phyloP scores from a whole-genome alignment of 2,888 invertebrate genomes.

The Campoletis raptor region DNA sequence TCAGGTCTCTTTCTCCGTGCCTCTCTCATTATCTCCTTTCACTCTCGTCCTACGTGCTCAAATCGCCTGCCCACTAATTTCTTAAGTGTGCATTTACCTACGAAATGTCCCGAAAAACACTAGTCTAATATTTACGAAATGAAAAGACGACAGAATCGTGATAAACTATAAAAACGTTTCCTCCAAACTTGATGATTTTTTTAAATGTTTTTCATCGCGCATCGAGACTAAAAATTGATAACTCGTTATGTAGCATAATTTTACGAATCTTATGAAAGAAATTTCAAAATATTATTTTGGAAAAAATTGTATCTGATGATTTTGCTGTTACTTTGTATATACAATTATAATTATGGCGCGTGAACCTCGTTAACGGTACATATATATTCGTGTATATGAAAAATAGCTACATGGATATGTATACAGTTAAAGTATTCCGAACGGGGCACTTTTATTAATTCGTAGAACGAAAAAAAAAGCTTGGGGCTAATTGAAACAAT shows the following conservation, averaged over 20 bases:
- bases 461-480: conserved; percentile 57
- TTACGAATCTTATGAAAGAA: neutral
- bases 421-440: conserved; percentile 1
- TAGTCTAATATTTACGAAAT: neutral
- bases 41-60: neutral
- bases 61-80: conserved; percentile 49
- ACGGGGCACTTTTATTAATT: conserved; percentile 54
- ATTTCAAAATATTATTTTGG: too few species aligned
- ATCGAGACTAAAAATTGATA: neutral
- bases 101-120: neutral
- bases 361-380: too few species aligned
- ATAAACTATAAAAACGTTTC: neutral
- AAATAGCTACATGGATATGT: conserved; percentile 8
- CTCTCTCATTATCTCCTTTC: neutral
- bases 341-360: too few species aligned
- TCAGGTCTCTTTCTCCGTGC: conserved; percentile 7
- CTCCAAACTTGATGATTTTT: neutral
- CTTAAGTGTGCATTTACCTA: neutral
- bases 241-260: neutral
- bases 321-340: neutral
- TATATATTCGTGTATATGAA: neutral
- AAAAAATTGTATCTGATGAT: too few species aligned
- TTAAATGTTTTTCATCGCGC: neutral
- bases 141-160: neutral
- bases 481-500: conserved; percentile 67